Base-by-base conservation (phyloP, 64 coral and sea anemone genomes). In the Porites lutea region DNA sequence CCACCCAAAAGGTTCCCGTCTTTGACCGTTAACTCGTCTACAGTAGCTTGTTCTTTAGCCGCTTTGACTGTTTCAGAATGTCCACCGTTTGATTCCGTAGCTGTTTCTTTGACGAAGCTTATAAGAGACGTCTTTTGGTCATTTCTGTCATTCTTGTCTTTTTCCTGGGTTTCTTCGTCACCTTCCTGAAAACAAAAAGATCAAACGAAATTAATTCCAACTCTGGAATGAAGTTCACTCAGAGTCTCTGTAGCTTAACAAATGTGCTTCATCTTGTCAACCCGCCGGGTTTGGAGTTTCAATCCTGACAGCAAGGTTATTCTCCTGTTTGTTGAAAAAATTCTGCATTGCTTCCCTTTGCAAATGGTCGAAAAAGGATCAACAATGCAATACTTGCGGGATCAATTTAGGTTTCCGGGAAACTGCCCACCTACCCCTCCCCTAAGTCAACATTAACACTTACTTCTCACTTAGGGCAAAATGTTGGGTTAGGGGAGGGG, bases 101-200 rank as follows among this genome's bases (percentile, higher is more conserved):
- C 21, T 19, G 86, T 43, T 67, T n/a, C 67, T 75, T 94, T 94
- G 15, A 94, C 92, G 86, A 94, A 94, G 74, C 71, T 89, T 54
- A 94, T 60, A 6, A 19, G 21, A 0, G 58, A 51, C 3, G 64
- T 12, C 48, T 52, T 57, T 81, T 43, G 27, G 27, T 37, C 27
- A 37, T 1, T 82, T 53, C 59, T 46, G 3, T 79, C n/a, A 10
- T 55, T 74, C 5, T 62, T 21, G 3, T n/a, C 46, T 83, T 83
- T 45, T 43, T 52, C 18, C 0, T 20, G 8, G 11, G 59, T 88
- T 5, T 49, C 59, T 12, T 88, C 86, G 16, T 75, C 70, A 18
- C 78, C 89, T 82, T 91, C 89, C 89, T 74, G 73, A 48, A 16
- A 88, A 88, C 18, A 88, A 44, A 8, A 75, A 15, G 53, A n/a